Conservation (phyloP, 2,113 vertebrate species). For the Gymnorhina tibicen region DNA sequence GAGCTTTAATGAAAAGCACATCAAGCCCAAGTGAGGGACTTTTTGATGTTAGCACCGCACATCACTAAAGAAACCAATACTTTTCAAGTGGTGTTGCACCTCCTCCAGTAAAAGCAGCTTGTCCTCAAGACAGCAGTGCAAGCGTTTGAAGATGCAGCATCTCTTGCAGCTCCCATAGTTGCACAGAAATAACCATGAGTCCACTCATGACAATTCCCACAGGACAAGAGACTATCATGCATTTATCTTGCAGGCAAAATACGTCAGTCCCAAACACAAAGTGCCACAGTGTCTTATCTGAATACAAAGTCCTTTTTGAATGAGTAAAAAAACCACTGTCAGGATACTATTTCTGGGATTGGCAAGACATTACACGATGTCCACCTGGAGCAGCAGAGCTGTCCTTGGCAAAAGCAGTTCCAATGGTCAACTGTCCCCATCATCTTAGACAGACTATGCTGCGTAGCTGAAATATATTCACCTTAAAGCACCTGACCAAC, state of each 20-base stretch:
- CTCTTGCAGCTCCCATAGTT: neutral
- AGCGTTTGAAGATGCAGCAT: neutral
- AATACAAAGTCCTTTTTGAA: neutral
- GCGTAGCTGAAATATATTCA: neutral
- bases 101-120: neutral
- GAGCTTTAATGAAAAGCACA: slow-evolving; percentile 44
- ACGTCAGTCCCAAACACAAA: neutral
- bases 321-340: neutral
- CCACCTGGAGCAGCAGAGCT: neutral
- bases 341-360: neutral
- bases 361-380: neutral
- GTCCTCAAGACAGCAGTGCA: neutral
- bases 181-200: neutral
- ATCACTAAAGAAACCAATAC: neutral
- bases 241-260: neutral
- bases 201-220: neutral
- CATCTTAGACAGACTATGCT: neutral
- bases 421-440: accelerated
- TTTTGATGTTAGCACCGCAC: slow-evolving; percentile 5
- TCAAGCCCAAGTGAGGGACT: neutral
- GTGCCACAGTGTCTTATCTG: neutral
- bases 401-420: neutral
- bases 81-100: neutral
- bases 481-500: neutral
- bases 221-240: neutral